phyloP scores from a whole-genome alignment of 2,888 invertebrate genomes.

The Nephrotoma guestfalica region DNA sequence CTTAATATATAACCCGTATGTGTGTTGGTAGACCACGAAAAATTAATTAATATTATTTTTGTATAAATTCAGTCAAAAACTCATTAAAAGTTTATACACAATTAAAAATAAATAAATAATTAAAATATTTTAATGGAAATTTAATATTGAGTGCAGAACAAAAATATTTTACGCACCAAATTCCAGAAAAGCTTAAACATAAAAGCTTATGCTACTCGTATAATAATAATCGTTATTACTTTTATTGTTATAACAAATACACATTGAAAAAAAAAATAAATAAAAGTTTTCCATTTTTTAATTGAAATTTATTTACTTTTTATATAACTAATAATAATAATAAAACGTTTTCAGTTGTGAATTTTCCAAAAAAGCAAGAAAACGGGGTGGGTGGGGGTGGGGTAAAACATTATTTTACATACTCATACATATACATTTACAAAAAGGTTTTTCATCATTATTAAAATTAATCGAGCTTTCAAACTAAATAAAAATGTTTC shows the following conservation, averaged over 20 bases:
- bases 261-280: neutral
- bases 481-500: neutral
- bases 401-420: too few relatives aligned
- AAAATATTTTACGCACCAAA: neutral
- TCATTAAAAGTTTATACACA: neutral
- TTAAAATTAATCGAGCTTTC: neutral
- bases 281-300: neutral
- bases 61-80: neutral
- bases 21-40: neutral
- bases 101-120: neutral
- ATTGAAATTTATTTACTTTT: neutral
- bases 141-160: neutral
- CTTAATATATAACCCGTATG: neutral
- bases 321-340: neutral
- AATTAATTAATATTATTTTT: neutral
- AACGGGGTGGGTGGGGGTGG: neutral
- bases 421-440: too few relatives aligned
- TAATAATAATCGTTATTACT: neutral
- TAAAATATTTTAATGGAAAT: neutral
- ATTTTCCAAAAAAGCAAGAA: neutral
- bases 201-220: neutral
- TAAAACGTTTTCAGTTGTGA: neutral
- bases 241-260: neutral
- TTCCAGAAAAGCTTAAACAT: neutral
- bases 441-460: neutral